Evolutionary conservation across 1,140 invertebrate species (phyloP), one percentile per base, ranked within the genome.

Genomic region (Papilio helenus): DNA sequence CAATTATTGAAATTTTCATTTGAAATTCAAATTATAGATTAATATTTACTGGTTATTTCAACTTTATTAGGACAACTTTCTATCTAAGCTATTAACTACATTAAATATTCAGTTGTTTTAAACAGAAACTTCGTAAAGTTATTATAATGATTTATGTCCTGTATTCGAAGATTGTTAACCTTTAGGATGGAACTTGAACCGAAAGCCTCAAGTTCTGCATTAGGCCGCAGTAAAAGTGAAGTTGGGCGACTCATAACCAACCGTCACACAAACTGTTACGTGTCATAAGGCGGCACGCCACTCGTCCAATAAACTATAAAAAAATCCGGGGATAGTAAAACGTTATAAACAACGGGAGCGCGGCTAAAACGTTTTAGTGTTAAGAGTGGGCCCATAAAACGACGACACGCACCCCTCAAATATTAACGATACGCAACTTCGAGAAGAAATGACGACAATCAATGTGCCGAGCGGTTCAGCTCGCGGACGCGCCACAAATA

Each of bases 361-460:
- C 84, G 88, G 85, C 90, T 88, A 92, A 94, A 94, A 91, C 91
- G 93, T 92, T 94, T 94, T 94, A 94, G 93, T 93, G 92, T 93
- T 92, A 90, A 93, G 92, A 92, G 92, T 93, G 89, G 89, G 88
- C 85, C 88, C 92, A 92, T 93, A 93, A 94, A 94, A 86, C 89
- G 90, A 88, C 88, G 91, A 92, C 93, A 94, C 93, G 92, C 91
- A 93, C 90, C 87, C 87, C 88, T 94, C 92, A 93, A 94, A 93
- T 94, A 93, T 94, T 93, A 93, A 94, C 92, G 92, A 94, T 91
- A 90, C 72, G 76, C 44, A 68, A 86, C 87, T 89, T 91, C 88
- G 90, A 93, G 91, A 92, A 92, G 61, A 93, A 93, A 92, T 93
- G 93, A 93, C 90, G 91, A 90, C 91, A 92, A 93, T 93, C 92